Evolutionary conservation across 1,140 invertebrate genomes (phyloP), one percentile per base, ranked within the genome.

Genomic region (Drosophila guanche): DNA sequence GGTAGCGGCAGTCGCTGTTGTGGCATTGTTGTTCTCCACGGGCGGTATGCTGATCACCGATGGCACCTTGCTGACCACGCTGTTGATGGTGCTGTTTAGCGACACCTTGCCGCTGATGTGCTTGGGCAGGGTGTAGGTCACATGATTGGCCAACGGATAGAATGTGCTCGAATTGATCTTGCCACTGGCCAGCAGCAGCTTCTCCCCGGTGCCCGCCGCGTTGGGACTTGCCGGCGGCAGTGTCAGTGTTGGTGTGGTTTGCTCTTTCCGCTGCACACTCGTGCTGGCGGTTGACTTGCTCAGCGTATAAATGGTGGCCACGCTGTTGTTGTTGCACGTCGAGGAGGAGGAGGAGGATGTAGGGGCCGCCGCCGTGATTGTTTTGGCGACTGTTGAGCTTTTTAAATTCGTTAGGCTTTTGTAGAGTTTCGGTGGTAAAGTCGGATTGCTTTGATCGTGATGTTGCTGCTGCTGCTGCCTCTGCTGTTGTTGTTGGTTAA

Each of bases 331-430:
- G 68, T 68, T 76, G 66, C 37, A 68, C 55, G 33, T 20, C 45
- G 63, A 67, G 8, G 48, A 68, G 51, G 62, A 68, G 50, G 65
- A 68, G 50, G 65, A 68, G 51, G 48, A 47, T 65, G 62, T 55
- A 60, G 57, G 53, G 29, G 60, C 60, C 66, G 59, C 41, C 16
- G 56, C n/a, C 27, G 68, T 54, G 45, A 59, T 22, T 59, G 60
- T 63, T 42, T 54, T 37, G 10, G 33, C 10, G 16, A 68, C 63
- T 59, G 73, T 88, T 43, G 79, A 60, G 58, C 76, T 60, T 75
- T 91, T 91, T 90, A 90, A 90, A 90, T 91, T 91, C 83, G 90
- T 90, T 76, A 90, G 66, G 73, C 89, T 90, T 81, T 91, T 91
- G 71, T 91, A 90, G 63, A 91, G 77, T 89, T 91, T 91, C 78